These are phyloP conservation scores for Adineta ricciae DNA, from an alignment of 2,888 invertebrate genomes.

Conservation along the genomic window DNA sequence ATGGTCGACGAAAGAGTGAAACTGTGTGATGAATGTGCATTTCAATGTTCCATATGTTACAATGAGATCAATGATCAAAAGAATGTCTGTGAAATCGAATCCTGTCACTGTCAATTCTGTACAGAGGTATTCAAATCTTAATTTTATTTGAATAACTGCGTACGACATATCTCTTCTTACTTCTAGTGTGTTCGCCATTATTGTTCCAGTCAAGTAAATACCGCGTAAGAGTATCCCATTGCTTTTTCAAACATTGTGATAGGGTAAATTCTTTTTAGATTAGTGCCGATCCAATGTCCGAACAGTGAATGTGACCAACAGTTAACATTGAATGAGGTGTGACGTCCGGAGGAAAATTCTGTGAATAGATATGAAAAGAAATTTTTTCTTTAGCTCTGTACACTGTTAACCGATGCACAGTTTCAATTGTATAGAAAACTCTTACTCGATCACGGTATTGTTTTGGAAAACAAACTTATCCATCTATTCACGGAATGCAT, in stretches of 20 bases:
- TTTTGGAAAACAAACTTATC: not conserved
- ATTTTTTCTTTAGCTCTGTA: not conserved
- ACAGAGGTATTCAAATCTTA: not conserved
- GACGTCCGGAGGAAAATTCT: not conserved
- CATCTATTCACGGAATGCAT: not conserved
- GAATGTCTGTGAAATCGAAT: not conserved
- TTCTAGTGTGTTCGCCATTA: not conserved
- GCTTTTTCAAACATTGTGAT: not conserved
- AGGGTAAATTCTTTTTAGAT: too few relatives aligned
- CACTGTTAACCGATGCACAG: not conserved
- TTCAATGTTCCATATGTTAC: constrained; percentile 19
- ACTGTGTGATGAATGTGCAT: not conserved
- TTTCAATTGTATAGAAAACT: constrained; percentile 3
- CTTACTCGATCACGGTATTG: not conserved
- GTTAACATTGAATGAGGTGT: not conserved
- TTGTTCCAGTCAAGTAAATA: not conserved
- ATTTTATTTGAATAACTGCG: too few relatives aligned
- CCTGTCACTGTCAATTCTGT: not conserved
- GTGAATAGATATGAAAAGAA: not conserved
- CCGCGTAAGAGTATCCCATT: not conserved
- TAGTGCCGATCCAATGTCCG: not conserved
- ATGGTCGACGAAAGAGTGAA: not conserved
- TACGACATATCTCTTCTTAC: not conserved
- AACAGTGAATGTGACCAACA: not conserved
- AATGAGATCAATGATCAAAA: not conserved